Evolutionary conservation across 2,888 invertebrate genomes (phyloP), one percentile per base, ranked within the genome.

Genomic region (Eledone cirrhosa): DNA sequence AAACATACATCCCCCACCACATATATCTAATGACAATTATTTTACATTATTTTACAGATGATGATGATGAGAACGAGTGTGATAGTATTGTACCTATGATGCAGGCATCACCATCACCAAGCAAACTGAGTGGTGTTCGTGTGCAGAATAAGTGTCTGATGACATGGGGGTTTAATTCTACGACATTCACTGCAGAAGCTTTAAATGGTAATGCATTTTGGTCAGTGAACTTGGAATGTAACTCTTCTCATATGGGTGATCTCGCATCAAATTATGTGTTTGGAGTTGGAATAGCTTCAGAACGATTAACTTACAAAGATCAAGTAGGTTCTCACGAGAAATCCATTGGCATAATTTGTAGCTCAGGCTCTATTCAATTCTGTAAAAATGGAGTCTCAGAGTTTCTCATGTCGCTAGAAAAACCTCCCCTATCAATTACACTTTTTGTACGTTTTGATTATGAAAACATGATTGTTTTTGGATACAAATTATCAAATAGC

Each of bases 151-250:
- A 87, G 77, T 87, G 85, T 78, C 83, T 89, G 13, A 87, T 87
- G 78, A 89, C 89, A 11, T 89, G 89, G 89, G 89, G 89, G 1
- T 89, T 88, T 78, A 87, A 85, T 81, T 88, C 88, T 19, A 88
- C 88, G 11, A 87, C 87, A n/a, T 89, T 89, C 78, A 89, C 87
- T 7, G 89, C 88, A 1, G 89, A 88, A 80, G 81, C 83, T 3
- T 80, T 89, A 24, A 69, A 80, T 8, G 78, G 78, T 22, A 84
- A 82, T 77, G 82, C 86, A 27, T 83, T 86, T 76, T 89, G 89
- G 89, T 86, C 88, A 0, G 86, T 89, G 27, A 86, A 87, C 19
- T 82, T 89, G 2, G 88, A 88, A 82, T 85, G 85, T 67, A 89
- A 89, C 82, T 81, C 85, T 24, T 85, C 84, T 78, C 87, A 88